phyloP scores from a whole-genome alignment of 2,113 vertebrate genomes.

The Pipra filicauda region DNA sequence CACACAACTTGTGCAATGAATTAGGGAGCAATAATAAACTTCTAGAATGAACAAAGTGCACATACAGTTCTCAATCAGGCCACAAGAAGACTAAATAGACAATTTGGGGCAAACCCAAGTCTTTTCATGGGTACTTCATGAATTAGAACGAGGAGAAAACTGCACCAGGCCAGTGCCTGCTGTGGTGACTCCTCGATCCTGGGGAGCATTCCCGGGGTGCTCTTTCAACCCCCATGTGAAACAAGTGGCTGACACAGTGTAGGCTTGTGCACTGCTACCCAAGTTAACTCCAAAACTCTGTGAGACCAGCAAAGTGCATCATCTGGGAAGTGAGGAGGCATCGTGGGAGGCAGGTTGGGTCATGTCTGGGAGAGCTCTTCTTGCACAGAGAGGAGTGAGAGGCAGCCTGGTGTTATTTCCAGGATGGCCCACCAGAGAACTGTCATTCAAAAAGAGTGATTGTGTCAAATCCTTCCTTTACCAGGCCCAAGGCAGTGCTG shows the following conservation, averaged over 20 bases:
- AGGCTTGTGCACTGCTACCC: not conserved
- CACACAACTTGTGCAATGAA: not conserved
- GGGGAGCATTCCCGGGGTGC: not conserved
- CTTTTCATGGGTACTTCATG: not conserved
- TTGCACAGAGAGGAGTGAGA: not conserved
- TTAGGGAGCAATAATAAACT: not conserved
- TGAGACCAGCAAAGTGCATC: not conserved
- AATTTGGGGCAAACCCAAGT: not conserved
- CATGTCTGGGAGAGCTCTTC: not conserved
- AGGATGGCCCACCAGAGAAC: not conserved
- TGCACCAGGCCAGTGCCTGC: not conserved
- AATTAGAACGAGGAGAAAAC: not conserved
- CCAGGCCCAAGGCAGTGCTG: not conserved
- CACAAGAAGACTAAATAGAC: not conserved
- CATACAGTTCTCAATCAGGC: not conserved
- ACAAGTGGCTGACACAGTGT: rapidly evolving
- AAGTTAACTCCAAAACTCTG: not conserved
- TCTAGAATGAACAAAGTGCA: not conserved
- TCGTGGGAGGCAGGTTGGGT: not conserved
- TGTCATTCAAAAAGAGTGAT: not conserved
- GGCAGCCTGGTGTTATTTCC: not conserved
- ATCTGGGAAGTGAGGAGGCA: not conserved
- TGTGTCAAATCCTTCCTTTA: not conserved
- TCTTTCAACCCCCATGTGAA: not conserved
- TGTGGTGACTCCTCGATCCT: rapidly evolving